Evolutionary conservation across 1,140 invertebrate species (phyloP).

Genomic region (Drosophila setifemur): DNA sequence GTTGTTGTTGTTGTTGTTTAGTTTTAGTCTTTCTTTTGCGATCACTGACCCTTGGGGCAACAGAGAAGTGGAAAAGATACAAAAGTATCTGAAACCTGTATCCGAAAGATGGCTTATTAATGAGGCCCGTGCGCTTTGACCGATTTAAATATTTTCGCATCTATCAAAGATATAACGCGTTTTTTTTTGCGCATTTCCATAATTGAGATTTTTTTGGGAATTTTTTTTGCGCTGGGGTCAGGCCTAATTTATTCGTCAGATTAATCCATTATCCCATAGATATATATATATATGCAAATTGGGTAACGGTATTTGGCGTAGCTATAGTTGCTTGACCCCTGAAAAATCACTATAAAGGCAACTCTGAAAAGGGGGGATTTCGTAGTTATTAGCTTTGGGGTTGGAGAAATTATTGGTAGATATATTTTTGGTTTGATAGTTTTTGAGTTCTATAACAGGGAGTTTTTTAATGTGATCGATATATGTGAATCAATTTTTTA

Average conservation of each 20-base stretch:
- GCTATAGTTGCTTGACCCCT: background rate
- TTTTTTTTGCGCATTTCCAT: constrained; percentile 19
- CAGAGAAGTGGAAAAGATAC: background rate
- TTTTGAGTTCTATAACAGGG: background rate
- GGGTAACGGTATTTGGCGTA: constrained; percentile 38
- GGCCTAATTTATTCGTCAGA: constrained; percentile 1
- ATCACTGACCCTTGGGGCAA: constrained; percentile 47
- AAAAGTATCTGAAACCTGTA: background rate
- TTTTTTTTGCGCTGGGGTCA: background rate
- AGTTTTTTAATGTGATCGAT: no score
- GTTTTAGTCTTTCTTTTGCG: background rate
- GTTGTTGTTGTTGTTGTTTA: background rate
- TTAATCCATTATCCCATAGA: constrained; percentile 17
- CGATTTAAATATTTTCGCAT: constrained; percentile 35
- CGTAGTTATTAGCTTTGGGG: constrained; percentile 16
- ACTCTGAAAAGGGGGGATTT: background rate
- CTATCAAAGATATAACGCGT: background rate
- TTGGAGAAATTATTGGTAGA: no score
- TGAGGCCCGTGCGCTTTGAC: constrained; percentile 57
- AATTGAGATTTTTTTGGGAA: constrained; percentile 23
- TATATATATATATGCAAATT: no score
- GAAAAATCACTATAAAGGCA: background rate
- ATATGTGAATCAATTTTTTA: no score
- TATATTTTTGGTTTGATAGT: no score
- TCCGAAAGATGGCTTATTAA: constrained; percentile 31